Evolutionary conservation across 2,797 vertebrate species (phyloP).

Genomic region (Fistularia tabacaria): DNA sequence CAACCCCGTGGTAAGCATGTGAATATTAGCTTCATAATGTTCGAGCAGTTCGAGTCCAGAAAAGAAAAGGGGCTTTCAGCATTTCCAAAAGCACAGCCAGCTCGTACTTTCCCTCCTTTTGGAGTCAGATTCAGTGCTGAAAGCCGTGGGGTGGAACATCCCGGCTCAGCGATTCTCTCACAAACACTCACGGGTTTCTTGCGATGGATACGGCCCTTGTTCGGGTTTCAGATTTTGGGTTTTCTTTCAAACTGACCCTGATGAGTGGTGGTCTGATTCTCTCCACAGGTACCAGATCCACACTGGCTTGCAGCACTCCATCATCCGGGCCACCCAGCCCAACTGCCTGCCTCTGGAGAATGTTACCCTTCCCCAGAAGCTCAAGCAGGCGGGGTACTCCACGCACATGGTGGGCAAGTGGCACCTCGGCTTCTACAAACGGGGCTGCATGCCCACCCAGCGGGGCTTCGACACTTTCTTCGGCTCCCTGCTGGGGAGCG

Average conservation of each 20-base stretch:
- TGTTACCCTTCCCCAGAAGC: conserved; percentile 90
- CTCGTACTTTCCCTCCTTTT: not conserved
- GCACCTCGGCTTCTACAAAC: conserved; percentile 96
- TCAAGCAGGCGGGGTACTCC: conserved; percentile 88
- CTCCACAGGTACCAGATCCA: conserved; percentile 94
- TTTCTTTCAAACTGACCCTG: not conserved
- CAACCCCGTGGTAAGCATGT: no score
- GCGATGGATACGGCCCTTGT: not conserved
- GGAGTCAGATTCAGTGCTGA: not conserved
- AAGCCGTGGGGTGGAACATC: not conserved
- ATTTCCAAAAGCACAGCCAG: conserved; percentile 1
- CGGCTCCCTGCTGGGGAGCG: conserved; percentile 91
- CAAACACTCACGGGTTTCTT: not conserved
- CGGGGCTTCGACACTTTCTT: conserved; percentile 96
- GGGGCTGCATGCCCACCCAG: conserved; percentile 91
- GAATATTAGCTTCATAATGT: no score
- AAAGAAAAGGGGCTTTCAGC: conserved; percentile 6
- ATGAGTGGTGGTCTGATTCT: conserved; percentile 4
- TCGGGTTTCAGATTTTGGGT: not conserved
- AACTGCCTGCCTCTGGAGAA: conserved; percentile 95
- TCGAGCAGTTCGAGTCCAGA: not conserved
- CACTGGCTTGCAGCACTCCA: conserved; percentile 96
- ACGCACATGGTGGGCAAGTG: conserved; percentile 99
- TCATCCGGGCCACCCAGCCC: conserved; percentile 91
- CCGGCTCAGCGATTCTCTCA: not conserved